Base-by-base conservation (phyloP, 2,797 vertebrate genomes). In the Cottoperca gobio region DNA sequence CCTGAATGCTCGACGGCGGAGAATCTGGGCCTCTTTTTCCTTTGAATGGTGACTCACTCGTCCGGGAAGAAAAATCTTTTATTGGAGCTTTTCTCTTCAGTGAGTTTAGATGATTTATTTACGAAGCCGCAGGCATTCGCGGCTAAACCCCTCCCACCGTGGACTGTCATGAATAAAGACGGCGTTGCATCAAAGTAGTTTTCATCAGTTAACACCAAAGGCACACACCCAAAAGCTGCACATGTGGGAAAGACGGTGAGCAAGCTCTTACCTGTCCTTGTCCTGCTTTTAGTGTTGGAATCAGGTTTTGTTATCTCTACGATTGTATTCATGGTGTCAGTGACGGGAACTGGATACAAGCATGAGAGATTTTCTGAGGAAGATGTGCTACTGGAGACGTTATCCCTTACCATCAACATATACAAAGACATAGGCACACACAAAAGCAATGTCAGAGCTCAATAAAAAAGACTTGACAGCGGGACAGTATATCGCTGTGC, bases 51-150 rank as follows among this genome's bases (percentile, higher is more conserved):
- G 89, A 92, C 84, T 93, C 89, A 89, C 83, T 60, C 78, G 35
- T 79, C 54, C 42, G 72, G 70, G 61, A 84, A 82, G 76, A 87
- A 78, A 83, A 79, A 84, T 88, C 69, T 84, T 90, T 91, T 86
- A 78, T 89, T 63, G 60, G 55, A 81, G 78, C 64, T 84, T 88
- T 85, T 87, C 90, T 88, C 82, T 73, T 81, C 78, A 61, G 65
- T 66, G 73, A 86, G 68, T 89, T 87, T 78, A 62, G 89, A 90
- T 91, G 87, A 91, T 91, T 92, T 93, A 91, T 94, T 92, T 89
- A 90, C 70, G 31, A 83, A 73, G 81, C 89, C 66, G 57, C 71
- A 65, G 83, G 89, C 89, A 31, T 83, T 83, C 9, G 6, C n/a
- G 57, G 81, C 78, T 81, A 59, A 90, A 84, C 78, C 87, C n/a